Percentiles rank a stretch among this genome's conserved stretches.
Evolutionary conservation across 2,888 invertebrate genomes (phyloP).

Genomic region (Theretra japonica): DNA sequence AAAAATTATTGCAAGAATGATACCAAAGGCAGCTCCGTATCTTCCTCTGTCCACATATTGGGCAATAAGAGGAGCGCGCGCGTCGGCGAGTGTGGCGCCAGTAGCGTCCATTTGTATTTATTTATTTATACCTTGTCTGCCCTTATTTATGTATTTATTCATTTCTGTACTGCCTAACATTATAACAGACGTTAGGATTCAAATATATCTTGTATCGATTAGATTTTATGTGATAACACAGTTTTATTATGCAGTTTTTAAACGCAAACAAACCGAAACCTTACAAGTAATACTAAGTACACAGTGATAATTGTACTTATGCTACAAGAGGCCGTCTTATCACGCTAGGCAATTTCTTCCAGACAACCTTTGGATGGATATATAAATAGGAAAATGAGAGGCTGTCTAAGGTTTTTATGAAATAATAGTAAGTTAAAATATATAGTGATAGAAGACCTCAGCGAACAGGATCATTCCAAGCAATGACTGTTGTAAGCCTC

Average conservation of each 20-base stretch:
- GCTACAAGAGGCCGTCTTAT: no score
- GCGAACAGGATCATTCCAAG: no score
- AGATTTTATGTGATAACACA: constrained; percentile 18
- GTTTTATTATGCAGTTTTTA: background rate
- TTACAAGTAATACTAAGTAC: no score
- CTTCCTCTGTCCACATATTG: constrained; percentile 57
- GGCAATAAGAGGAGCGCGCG: constrained; percentile 76
- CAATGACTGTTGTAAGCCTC: no score
- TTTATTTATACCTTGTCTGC: constrained; percentile 80
- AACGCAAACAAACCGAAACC: no score
- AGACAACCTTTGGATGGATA: no score
- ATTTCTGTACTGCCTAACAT: constrained; percentile 60
- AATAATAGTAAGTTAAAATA: no score
- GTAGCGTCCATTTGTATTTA: constrained; percentile 82
- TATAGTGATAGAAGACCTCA: no score
- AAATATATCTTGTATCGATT: constrained; percentile 31
- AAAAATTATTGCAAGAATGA: background rate
- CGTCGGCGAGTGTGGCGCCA: constrained; percentile 80
- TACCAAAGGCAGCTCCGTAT: constrained; percentile 49
- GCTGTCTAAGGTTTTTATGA: no score
- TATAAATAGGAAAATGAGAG: no score
- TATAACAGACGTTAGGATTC: constrained; percentile 33
- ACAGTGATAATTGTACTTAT: no score
- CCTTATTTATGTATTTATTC: constrained; percentile 80
- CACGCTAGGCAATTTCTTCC: no score